These are phyloP conservation scores for Erpornis zantholeuca DNA, from an alignment of 2,113 vertebrate species.

Conservation along the genomic window DNA sequence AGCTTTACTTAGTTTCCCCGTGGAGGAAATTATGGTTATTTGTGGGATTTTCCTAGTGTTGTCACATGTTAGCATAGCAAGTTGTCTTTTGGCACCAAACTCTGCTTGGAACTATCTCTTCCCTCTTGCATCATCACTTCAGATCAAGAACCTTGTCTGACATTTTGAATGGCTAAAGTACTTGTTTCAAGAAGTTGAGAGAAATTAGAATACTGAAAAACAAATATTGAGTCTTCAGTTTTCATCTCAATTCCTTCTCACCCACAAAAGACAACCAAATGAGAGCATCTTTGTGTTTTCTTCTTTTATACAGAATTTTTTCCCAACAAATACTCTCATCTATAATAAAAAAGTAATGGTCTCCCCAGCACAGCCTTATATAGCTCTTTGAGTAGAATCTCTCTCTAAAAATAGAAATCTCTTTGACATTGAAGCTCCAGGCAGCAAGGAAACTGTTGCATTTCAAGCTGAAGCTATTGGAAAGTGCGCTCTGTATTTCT, in stretches of 20 bases:
- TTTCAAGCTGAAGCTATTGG: constrained; percentile 46
- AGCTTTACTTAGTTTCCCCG: neutral
- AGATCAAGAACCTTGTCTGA: neutral
- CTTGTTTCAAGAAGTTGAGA: neutral
- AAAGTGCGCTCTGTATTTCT: neutral
- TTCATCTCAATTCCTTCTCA: neutral
- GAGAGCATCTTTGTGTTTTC: neutral
- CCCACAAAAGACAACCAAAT: neutral
- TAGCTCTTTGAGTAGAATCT: constrained; percentile 53
- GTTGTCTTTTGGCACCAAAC: neutral
- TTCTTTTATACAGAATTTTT: neutral
- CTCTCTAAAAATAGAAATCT: constrained; percentile 69
- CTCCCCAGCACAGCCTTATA: constrained; percentile 50
- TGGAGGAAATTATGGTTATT: neutral
- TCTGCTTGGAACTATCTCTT: neutral
- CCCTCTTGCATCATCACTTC: neutral
- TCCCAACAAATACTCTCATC: neutral
- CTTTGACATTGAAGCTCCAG: constrained; percentile 20
- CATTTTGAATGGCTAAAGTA: neutral
- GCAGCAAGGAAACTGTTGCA: constrained; percentile 56
- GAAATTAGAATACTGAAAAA: neutral
- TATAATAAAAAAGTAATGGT: constrained; percentile 5
- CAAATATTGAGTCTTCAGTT: neutral
- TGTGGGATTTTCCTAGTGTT: neutral
- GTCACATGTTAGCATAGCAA: neutral